Evolutionary conservation across 92 coral and sea anemone species (phyloP), one percentile per base, ranked within the genome.

Genomic region (Diadumene lineata): DNA sequence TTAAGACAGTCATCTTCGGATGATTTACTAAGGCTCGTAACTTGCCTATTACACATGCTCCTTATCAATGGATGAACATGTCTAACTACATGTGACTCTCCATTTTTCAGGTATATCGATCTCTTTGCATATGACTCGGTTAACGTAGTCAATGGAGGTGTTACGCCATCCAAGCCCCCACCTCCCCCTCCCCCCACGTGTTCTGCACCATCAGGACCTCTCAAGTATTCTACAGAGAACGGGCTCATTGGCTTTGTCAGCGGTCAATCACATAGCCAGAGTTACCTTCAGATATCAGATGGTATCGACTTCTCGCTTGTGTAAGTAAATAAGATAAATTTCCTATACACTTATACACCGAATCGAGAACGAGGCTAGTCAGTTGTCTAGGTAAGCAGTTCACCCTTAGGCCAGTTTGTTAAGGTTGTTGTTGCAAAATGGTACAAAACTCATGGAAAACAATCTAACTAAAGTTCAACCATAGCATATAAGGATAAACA

Each of bases 81-180:
- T n/a, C n/a, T n/a, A n/a, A n/a, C n/a, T n/a, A n/a, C n/a, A n/a
- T n/a, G n/a, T n/a, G n/a, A n/a, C n/a, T n/a, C n/a, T 44, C 17
- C 10, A 44, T 44, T 55, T 33, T 62, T 31, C 81, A 92, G 98
- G 11, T 33, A 43, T 43, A 62, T 86, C 18, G 79, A 82, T 64
- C 73, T 92, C 34, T 44, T 92, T 69, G 80, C 92, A 11, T 84
- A 64, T 19, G 63, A 78, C 16, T 75, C 87, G 13, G 34, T 74
- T 24, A 96, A 96, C 38, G 90, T 90, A 31, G 85, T 94, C 19
- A 79, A 67, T 15, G 98, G 88, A 0, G 94, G 92, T 24, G 89
- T 93, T 21, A 23, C 76, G 32, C 88, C 87, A 11, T 93, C 91
- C 7, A 55, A 32, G 9, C 76, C 89, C 28, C 85, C 84, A n/a